These are phyloP conservation scores for Peromyscus melanophrys DNA, from an alignment of 2,797 vertebrate genomes.

Conservation along the genomic window DNA sequence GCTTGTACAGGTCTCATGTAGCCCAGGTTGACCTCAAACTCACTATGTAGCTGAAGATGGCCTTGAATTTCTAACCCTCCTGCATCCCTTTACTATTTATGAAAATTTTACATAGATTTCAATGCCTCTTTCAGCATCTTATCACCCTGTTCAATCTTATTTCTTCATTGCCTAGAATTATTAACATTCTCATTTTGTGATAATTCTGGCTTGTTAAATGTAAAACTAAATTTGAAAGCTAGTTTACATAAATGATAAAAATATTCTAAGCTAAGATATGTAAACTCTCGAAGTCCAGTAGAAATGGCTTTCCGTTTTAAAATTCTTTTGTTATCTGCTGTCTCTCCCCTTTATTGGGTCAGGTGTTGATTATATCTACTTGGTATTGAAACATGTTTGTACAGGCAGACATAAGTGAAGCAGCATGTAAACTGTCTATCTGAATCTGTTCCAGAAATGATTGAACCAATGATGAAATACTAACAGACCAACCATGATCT, in stretches of 20 bases:
- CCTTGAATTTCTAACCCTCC: background rate
- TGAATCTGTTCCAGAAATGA: constrained; percentile 68
- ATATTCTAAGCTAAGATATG: background rate
- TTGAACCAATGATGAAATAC: constrained; percentile 59
- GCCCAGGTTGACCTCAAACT: background rate
- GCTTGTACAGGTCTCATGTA: background rate
- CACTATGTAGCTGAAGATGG: background rate
- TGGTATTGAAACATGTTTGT: constrained; percentile 51
- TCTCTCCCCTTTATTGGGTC: background rate
- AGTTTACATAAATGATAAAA: constrained; percentile 45
- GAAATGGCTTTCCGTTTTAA: background rate
- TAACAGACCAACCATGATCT: constrained; percentile 37
- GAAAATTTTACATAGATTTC: constrained; percentile 24
- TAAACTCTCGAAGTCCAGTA: constrained; percentile 3
- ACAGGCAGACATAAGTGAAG: background rate
- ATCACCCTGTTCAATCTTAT: background rate
- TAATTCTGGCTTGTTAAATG: constrained; percentile 24
- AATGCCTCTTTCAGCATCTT: background rate
- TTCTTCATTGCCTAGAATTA: background rate
- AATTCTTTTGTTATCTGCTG: constrained; percentile 6
- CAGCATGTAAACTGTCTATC: constrained; percentile 62
- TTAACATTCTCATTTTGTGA: constrained; percentile 56
- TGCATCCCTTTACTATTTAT: background rate
- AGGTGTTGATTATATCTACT: constrained; percentile 30
- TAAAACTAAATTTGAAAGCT: constrained; percentile 23